A percentile compares a stretch with the other conserved stretches of the same genome.
These are phyloP conservation scores for Lathronympha strigana DNA, from an alignment of 2,888 invertebrate genomes.

Conservation along the genomic window DNA sequence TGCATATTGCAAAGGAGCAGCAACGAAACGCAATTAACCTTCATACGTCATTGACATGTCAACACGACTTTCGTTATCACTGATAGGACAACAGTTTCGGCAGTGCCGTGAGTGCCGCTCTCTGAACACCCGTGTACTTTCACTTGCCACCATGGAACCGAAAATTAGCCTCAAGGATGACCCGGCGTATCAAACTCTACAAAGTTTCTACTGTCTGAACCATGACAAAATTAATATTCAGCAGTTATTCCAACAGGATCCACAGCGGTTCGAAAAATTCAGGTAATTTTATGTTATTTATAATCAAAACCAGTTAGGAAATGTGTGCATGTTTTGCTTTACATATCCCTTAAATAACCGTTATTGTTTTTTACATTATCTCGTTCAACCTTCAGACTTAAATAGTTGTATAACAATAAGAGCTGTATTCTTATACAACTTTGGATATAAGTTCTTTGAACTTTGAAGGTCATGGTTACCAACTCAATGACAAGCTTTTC, in stretches of 20 bases:
- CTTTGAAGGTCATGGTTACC: conserved; percentile 59
- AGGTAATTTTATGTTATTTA: conserved; percentile 85
- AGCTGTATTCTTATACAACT: conserved; percentile 29
- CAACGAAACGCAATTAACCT: conserved; percentile 73
- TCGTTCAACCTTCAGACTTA: not conserved
- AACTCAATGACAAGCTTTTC: conserved; percentile 44
- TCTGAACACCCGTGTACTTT: conserved; percentile 54
- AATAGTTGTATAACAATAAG: conserved; percentile 14
- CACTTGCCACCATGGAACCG: conserved; percentile 69
- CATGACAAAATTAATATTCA: conserved; percentile 91
- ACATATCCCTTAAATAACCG: not conserved
- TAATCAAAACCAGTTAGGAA: conserved; percentile 2
- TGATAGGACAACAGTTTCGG: conserved; percentile 56
- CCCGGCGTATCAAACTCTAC: conserved; percentile 89
- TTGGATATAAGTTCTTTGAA: conserved; percentile 41
- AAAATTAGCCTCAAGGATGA: conserved; percentile 82
- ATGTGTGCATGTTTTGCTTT: not conserved
- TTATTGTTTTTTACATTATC: not conserved
- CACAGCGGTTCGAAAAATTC: conserved; percentile 93
- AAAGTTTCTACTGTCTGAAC: conserved; percentile 88
- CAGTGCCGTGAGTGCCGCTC: conserved; percentile 54
- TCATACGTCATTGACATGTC: conserved; percentile 80
- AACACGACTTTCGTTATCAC: conserved; percentile 75
- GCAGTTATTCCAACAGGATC: conserved; percentile 92
- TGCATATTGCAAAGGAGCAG: too few relatives aligned